phyloP scores from a whole-genome alignment of 2,888 invertebrate species.

The Cephus spinipes region DNA sequence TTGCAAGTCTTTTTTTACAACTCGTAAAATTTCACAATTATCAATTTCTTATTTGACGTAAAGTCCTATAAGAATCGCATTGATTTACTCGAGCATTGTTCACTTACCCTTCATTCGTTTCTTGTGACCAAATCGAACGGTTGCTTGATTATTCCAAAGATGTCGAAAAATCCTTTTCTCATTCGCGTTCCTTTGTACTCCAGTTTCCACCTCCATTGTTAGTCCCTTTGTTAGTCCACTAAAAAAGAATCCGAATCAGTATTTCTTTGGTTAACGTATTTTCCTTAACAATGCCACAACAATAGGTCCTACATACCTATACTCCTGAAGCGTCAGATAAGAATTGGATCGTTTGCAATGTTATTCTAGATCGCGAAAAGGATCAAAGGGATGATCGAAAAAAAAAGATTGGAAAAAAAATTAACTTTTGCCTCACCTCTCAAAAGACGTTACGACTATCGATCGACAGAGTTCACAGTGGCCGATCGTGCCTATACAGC shows the following conservation, averaged over 20 bases:
- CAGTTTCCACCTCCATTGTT: background rate
- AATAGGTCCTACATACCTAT: background rate
- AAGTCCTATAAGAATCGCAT: background rate
- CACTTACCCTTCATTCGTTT: background rate
- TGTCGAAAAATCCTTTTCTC: background rate
- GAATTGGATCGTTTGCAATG: background rate
- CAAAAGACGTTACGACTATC: background rate
- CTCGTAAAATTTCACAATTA: background rate
- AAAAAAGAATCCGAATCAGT: background rate
- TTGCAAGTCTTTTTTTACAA: background rate
- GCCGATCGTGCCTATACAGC: background rate
- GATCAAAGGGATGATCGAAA: background rate
- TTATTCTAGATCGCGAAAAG: background rate
- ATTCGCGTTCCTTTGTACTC: background rate
- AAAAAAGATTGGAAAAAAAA: background rate
- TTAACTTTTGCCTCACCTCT: background rate
- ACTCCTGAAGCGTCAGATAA: background rate
- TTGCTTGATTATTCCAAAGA: background rate
- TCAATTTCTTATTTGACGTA: background rate
- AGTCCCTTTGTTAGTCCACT: background rate
- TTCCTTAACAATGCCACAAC: background rate
- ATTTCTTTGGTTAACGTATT: background rate
- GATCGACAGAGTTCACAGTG: background rate
- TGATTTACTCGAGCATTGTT: background rate
- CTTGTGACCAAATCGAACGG: background rate